Evolutionary conservation across 2,888 invertebrate species (phyloP), one percentile per base, ranked within the genome.

Genomic region (Biston stratarius): DNA sequence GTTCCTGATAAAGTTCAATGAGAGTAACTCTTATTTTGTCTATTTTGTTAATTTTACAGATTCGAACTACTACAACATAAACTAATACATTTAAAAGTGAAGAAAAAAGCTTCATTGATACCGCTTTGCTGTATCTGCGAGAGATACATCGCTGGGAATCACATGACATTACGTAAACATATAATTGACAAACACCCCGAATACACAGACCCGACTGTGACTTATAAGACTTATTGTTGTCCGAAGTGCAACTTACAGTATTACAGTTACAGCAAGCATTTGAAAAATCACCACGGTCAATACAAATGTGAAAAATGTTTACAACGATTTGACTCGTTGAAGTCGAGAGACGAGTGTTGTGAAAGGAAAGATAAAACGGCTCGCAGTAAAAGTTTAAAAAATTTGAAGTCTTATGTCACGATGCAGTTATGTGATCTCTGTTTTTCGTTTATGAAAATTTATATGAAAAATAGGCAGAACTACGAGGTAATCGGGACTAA

Each of bases 61-160:
- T 84, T 77, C 24, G 67, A 78, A 0, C 64, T 79, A 0, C 77
- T 86, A 10, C 61, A 76, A 2, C 88, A 88, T 15, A 83, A 87
- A 44, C 51, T 74, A 0, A n/a, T 40, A 0, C 87, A 87, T n/a
- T 69, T 85, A 2, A 42, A 1, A 6, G 45, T 67, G 40, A 64
- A 52, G 40, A 33, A 6, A 12, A 40, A 9, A 3, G 36, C 12
- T 0, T 79, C 1, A 72, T 72, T 12, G 56, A 74, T 64, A 3
- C 65, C 66, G 0, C 45, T 82, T 0, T 87, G 87, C 57, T 57
- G 61, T 0, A 52, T 74, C 0, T 87, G 87, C 59, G 83, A 86
- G 8, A 66, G 76, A 9, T 86, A 78, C 60, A 69, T 87, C 0
- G 15, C 73, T 0, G 70, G 73, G 7, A 73, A 69, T 58, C 53